These are phyloP conservation scores for Sebastes ruberrimus DNA, from an alignment of 2,797 vertebrate species.

Conservation along the genomic window DNA sequence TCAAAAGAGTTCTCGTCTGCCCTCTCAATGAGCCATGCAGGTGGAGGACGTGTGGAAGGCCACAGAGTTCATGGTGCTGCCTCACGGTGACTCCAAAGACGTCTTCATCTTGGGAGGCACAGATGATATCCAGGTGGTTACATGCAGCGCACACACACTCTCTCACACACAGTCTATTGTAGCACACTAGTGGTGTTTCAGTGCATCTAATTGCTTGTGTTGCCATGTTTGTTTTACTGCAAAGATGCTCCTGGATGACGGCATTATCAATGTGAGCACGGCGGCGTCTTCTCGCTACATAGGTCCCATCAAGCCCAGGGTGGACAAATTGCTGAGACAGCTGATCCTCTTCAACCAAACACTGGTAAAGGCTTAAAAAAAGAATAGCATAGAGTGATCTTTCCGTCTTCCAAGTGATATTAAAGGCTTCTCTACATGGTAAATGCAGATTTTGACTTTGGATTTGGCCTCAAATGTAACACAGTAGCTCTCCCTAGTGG, in stretches of 20 bases:
- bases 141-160: neutral
- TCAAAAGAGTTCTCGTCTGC: neutral
- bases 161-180: neutral
- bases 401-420: neutral
- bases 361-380: conserved; percentile 76
- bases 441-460: conserved; percentile 14
- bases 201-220: neutral
- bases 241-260: conserved; percentile 89
- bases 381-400: neutral
- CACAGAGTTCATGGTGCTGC: conserved; percentile 83
- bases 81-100: conserved; percentile 84
- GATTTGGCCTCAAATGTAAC: conserved; percentile 18
- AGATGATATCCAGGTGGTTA: conserved; percentile 86
- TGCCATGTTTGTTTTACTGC: conserved; percentile 24
- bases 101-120: conserved; percentile 87
- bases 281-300: conserved; percentile 87
- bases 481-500: conserved; percentile 54
- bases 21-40: conserved; percentile 48
- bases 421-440: neutral
- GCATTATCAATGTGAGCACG: conserved; percentile 85
- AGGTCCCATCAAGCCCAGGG: conserved; percentile 81
- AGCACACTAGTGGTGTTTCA: neutral
- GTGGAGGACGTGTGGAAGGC: conserved; percentile 86
- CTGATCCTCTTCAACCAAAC: conserved; percentile 88
- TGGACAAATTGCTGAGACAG: conserved; percentile 85